Percentiles rank a stretch among this genome's conserved stretches.
phyloP scores from a whole-genome alignment of 2,113 vertebrate genomes.

The Scomber japonicus region DNA sequence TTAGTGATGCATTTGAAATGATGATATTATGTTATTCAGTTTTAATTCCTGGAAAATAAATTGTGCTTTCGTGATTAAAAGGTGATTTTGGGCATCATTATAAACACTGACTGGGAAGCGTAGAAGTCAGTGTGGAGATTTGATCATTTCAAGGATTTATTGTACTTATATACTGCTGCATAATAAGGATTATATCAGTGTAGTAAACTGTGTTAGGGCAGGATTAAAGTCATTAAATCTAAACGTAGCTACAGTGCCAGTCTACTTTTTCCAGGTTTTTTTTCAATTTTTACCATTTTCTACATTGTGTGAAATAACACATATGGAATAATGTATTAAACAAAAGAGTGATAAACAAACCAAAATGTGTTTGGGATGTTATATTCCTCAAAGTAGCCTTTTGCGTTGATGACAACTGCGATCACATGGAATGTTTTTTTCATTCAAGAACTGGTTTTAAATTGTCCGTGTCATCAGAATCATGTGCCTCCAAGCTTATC shows the following conservation, averaged over 20 bases:
- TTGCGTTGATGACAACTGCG: too few relatives aligned
- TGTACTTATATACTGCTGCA: conserved; percentile 8
- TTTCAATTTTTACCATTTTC: too few relatives aligned
- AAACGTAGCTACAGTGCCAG: neutral
- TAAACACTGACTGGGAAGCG: neutral
- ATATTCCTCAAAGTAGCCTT: too few relatives aligned
- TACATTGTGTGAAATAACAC: too few relatives aligned
- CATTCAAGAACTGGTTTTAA: too few relatives aligned
- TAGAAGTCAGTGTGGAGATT: conserved; percentile 4
- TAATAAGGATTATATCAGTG: conserved; percentile 1
- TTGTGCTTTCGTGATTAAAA: conserved; percentile 1
- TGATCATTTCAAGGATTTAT: conserved; percentile 30
- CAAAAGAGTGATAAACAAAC: too few relatives aligned
- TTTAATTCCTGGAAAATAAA: conserved; percentile 25
- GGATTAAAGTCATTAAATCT: conserved; percentile 22
- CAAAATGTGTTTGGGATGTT: too few relatives aligned
- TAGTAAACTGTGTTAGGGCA: neutral
- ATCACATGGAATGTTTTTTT: too few relatives aligned
- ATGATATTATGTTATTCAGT: neutral
- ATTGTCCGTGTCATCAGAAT: too few relatives aligned
- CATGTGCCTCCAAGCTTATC: too few relatives aligned
- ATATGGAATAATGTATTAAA: too few relatives aligned
- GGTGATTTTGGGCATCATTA: conserved; percentile 13
- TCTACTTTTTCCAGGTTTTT: too few relatives aligned
- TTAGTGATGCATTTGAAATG: conserved; percentile 20